Evolutionary conservation across 2,888 invertebrate species (phyloP), one percentile per base, ranked within the genome.

Genomic region (Leuctra nigra): DNA sequence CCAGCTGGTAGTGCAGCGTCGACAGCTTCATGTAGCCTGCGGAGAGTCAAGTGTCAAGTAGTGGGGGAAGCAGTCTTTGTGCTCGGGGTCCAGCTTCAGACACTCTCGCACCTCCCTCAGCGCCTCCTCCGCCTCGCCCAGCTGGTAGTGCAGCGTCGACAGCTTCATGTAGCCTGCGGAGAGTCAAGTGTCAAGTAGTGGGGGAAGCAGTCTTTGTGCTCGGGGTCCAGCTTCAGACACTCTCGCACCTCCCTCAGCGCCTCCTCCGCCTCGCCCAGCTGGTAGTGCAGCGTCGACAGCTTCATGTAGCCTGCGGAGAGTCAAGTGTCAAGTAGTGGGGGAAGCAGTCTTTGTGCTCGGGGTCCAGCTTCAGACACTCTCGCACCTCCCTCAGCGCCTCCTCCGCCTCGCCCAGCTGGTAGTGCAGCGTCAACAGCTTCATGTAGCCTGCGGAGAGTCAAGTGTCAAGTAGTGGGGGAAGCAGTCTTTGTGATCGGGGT

Each of bases 401-500:
- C 66, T 87, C 84, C 9, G 87, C 84, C 22, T 84, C 81, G 22
- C 74, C 70, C 56, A 92, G 70, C 57, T 84, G 75, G 69, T 93
- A 94, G 63, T 90, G 91, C 13, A 99, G 80, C 70, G 96, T 95
- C 70, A 95, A 95, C 29, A 98, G 77, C 70, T 90, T 91, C 72
- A 97, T 99, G 72, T 82, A 90, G 0, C 93, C 95, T 16, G 22
- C 29, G n/a, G n/a, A n/a, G n/a, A n/a, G n/a, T n/a, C n/a, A n/a
- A n/a, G n/a, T n/a, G n/a, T n/a, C n/a, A n/a, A n/a, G 76, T 99
- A 99, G 68, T 95, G 87, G 18, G 90, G 85, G 73, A 95, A 95
- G 73, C 98, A 99, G 66, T 87, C 80, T 74, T 94, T 93, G 75
- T 99, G 96, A 66, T 99, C 99, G 0, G 97, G 97, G 73, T 99